Percentiles rank a stretch among this genome's conserved stretches.
phyloP scores from a whole-genome alignment of 2,797 vertebrate species.

The Melanotaenia parkinsoni region DNA sequence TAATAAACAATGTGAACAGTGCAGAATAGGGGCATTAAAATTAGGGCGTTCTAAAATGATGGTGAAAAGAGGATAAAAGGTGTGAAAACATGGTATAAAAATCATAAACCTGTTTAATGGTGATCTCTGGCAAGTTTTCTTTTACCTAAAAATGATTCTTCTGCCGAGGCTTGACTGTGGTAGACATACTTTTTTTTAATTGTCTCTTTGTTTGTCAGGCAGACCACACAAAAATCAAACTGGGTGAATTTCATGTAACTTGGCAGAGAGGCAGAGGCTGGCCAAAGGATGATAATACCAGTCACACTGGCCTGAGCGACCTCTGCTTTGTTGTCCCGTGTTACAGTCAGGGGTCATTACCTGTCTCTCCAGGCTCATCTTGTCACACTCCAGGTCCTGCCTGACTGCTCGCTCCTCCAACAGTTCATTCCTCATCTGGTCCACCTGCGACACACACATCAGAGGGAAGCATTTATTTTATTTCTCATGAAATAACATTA shows the following conservation, averaged over 20 bases:
- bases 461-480: slow-evolving; percentile 11
- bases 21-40: not conserved
- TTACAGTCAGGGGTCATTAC: slow-evolving; percentile 21
- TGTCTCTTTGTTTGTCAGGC: too few species aligned
- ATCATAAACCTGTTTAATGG: not conserved
- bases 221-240: not conserved
- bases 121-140: not conserved
- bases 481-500: not conserved
- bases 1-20: not conserved
- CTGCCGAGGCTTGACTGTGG: not conserved
- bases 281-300: not conserved
- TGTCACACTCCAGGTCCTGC: slow-evolving; percentile 97
- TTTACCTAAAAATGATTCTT: not conserved
- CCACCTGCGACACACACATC: slow-evolving; percentile 82
- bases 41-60: not conserved
- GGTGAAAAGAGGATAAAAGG: not conserved
- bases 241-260: not conserved
- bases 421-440: slow-evolving; percentile 91
- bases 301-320: not conserved
- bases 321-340: not conserved
- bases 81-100: too few species aligned
- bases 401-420: slow-evolving; percentile 89
- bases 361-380: slow-evolving; percentile 94
- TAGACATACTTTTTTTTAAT: not conserved
- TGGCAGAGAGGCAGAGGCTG: not conserved